Evolutionary conservation across 2,888 invertebrate species (phyloP), one percentile per base, ranked within the genome.

Genomic region (Mimas tiliae): DNA sequence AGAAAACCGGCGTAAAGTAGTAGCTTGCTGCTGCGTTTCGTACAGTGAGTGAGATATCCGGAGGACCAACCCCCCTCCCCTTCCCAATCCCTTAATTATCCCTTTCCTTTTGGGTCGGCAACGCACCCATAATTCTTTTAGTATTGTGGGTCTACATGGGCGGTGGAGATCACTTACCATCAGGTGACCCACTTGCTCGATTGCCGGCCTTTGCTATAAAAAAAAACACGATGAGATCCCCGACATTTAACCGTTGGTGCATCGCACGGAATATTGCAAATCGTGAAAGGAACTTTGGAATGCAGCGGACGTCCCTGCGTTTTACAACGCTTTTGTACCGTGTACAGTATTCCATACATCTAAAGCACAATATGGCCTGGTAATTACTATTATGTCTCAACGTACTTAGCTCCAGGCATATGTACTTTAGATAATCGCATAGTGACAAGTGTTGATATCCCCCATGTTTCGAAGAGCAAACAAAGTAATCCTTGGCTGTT

Each of bases 271-370:
- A 80, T 82, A 81, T 85, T 84, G 82, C 81, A 74, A 79, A 81
- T 81, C 82, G 84, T 86, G 90, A 88, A 88, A 85, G 88, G 88
- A 84, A 77, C 74, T 72, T 82, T 75, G 89, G 89, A 87, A 89
- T 89, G 87, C 84, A 79, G 74, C 76, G 74, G 80, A 81, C 78
- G 83, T 81, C 77, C 78, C 79, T 77, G 79, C 75, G 72, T 73
- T 76, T 74, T 68, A 69, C 67, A 58, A 50, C 51, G 45, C 19
- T 45, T 67, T n/a, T 58, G 19, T 34, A 64, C 38, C 58, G 47
- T 62, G 34, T 38, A 34, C 9, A 34, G 19, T 45, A 42, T 52
- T 64, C 51, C 55, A 12, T 65, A 47, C 65, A 19, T 55, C 55
- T 47, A 47, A 65, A 55, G 16, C 16, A 58, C 6, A 58, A 38